Percentiles rank a stretch among this genome's conserved stretches.
Evolutionary conservation across 2,113 vertebrate species (phyloP).

Genomic region (Chaetodon auriga): DNA sequence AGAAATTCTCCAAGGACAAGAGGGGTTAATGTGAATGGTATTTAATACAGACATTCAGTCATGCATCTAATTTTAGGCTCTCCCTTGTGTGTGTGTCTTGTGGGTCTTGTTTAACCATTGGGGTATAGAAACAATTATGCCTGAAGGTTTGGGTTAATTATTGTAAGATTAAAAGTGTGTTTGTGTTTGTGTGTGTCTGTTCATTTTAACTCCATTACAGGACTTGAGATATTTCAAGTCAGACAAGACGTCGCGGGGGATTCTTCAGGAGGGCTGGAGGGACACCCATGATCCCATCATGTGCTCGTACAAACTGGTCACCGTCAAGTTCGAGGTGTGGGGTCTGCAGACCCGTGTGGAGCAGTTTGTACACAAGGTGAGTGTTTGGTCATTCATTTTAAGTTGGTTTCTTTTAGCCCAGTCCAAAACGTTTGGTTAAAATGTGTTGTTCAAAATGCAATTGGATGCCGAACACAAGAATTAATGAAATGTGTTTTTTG

Average conservation of each 20-base stretch:
- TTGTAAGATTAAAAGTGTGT: neutral
- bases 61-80: slow-evolving; percentile 23
- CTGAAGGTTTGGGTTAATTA: slow-evolving; percentile 29
- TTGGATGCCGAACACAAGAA: neutral
- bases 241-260: slow-evolving; percentile 93
- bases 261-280: slow-evolving; percentile 95
- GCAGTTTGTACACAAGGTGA: slow-evolving; percentile 98
- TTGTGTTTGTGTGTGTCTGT: neutral
- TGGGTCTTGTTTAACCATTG: neutral
- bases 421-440: neutral
- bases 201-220: slow-evolving; percentile 71
- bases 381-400: neutral
- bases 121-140: slow-evolving; percentile 10
- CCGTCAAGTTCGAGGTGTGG: slow-evolving; percentile 99
- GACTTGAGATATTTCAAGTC: slow-evolving; percentile 96
- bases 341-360: slow-evolving; percentile 98
- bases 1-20: slow-evolving; percentile 27
- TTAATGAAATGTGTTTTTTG: neutral
- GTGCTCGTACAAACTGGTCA: slow-evolving; percentile 99
- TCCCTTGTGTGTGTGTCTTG: neutral
- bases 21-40: slow-evolving; percentile 28
- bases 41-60: slow-evolving; percentile 42
- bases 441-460: neutral
- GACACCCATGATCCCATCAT: slow-evolving; percentile 95
- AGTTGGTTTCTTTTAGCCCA: neutral